A percentile compares a stretch with the other conserved stretches of the same genome.
Conservation (phyloP, 2,888 invertebrate genomes). For the Diaphora mendica region DNA sequence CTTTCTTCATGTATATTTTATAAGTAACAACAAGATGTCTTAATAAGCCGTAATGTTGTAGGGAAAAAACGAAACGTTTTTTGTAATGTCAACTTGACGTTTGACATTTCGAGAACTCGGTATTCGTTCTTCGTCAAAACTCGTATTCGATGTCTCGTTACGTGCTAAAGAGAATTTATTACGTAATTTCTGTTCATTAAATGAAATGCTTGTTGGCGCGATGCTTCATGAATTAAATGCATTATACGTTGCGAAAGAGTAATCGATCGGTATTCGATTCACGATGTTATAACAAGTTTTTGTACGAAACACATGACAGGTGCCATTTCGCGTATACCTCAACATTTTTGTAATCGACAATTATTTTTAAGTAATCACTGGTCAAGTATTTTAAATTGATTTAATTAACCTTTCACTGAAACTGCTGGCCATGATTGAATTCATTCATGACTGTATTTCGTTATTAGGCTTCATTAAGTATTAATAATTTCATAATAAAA, state of each 20-base stretch:
- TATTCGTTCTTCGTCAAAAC: conserved; percentile 41
- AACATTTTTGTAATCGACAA: conserved; percentile 44
- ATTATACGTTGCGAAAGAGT: conserved; percentile 44
- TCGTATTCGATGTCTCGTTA: conserved; percentile 42
- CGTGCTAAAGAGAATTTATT: conserved; percentile 53
- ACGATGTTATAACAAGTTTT: conserved; percentile 30
- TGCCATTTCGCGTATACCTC: conserved; percentile 36
- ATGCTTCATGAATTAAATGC: conserved; percentile 45
- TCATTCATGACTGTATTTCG: neutral
- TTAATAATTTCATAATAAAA: neutral
- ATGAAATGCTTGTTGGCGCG: conserved; percentile 35
- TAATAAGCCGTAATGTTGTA: conserved; percentile 42
- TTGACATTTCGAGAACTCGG: conserved; percentile 61
- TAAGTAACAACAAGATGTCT: conserved; percentile 41
- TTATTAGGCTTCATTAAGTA: neutral
- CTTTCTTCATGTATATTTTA: conserved; percentile 23
- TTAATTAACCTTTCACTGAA: conserved; percentile 25
- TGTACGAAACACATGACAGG: conserved; percentile 37
- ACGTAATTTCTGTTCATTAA: conserved; percentile 45
- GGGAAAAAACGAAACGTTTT: conserved; percentile 54
- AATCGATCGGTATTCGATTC: conserved; percentile 47
- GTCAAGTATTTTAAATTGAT: conserved; percentile 34
- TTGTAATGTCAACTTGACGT: conserved; percentile 56
- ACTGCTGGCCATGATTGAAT: neutral
- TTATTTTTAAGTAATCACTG: conserved; percentile 36